Conservation (phyloP, 1,140 invertebrate genomes). For the Steinernema khuongi region DNA sequence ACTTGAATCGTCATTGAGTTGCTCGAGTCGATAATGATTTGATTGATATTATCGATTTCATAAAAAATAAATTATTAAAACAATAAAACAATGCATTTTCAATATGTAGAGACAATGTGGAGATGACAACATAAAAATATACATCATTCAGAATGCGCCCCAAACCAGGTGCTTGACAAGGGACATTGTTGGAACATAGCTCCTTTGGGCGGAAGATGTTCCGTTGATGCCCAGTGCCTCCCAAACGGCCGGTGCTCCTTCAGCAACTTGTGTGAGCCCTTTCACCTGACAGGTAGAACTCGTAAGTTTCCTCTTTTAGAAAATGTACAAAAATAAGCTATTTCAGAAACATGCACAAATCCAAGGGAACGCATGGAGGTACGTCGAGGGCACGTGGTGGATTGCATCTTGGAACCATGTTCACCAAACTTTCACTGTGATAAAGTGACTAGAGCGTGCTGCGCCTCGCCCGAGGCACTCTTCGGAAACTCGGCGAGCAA, state of each 20-base stretch:
- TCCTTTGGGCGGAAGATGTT: neutral
- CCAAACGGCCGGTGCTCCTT: neutral
- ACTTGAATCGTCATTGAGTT: too few species aligned
- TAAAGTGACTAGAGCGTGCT: too few species aligned
- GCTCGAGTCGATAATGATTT: too few species aligned
- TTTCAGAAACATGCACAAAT: neutral
- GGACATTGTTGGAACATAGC: neutral
- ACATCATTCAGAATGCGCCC: neutral
- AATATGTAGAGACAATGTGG: too few species aligned
- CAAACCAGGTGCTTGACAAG: neutral
- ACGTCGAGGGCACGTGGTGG: neutral
- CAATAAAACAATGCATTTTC: too few species aligned
- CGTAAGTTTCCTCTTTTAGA: too few species aligned
- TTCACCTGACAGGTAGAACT: too few species aligned
- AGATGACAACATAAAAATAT: neutral
- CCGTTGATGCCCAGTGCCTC: neutral
- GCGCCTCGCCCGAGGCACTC: too few species aligned
- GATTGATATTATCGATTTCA: too few species aligned
- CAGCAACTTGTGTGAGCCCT: neutral
- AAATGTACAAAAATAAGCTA: neutral
- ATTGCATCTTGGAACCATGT: neutral
- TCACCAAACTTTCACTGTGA: neutral
- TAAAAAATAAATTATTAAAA: too few species aligned
- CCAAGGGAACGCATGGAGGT: neutral
- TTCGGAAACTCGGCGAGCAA: too few species aligned